phyloP scores from a whole-genome alignment of 2,888 invertebrate species.

The Cantharis rufa region DNA sequence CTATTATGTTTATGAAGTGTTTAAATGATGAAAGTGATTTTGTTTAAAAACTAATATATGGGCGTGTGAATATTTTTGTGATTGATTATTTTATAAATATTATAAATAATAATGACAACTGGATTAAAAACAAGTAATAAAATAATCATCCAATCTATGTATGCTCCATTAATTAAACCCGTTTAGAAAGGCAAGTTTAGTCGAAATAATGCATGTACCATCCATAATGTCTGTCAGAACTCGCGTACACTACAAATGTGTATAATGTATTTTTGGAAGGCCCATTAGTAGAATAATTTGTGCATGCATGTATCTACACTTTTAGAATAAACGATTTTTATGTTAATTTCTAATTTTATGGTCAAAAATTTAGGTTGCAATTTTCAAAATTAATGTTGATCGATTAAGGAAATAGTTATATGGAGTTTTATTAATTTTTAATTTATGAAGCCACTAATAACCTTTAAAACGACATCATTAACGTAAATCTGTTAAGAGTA shows the following conservation, averaged over 20 bases:
- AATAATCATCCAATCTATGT: slow-evolving; percentile 47
- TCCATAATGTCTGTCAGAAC: slow-evolving; percentile 49
- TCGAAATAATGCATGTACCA: slow-evolving; percentile 48
- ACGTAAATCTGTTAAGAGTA: background rate
- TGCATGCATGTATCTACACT: slow-evolving; percentile 43
- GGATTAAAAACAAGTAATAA: slow-evolving; percentile 49
- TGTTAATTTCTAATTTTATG: slow-evolving; percentile 16
- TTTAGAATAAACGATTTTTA: slow-evolving; percentile 42
- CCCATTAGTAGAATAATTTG: slow-evolving; percentile 51
- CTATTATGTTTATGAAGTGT: background rate
- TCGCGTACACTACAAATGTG: slow-evolving; percentile 48
- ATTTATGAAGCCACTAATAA: background rate
- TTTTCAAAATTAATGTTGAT: background rate
- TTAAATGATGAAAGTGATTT: too few species aligned
- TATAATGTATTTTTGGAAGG: slow-evolving; percentile 51
- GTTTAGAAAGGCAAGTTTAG: slow-evolving; percentile 40
- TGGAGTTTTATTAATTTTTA: background rate
- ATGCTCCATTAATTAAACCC: slow-evolving; percentile 49
- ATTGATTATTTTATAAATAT: background rate
- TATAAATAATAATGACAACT: slow-evolving; percentile 26
- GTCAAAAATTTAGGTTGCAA: slow-evolving; percentile 6
- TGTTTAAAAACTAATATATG: background rate
- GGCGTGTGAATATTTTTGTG: background rate
- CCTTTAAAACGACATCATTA: background rate
- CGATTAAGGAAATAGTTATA: background rate